Evolutionary conservation across 1,140 invertebrate species (phyloP), one percentile per base, ranked within the genome.

Genomic region (Ips nitidus): DNA sequence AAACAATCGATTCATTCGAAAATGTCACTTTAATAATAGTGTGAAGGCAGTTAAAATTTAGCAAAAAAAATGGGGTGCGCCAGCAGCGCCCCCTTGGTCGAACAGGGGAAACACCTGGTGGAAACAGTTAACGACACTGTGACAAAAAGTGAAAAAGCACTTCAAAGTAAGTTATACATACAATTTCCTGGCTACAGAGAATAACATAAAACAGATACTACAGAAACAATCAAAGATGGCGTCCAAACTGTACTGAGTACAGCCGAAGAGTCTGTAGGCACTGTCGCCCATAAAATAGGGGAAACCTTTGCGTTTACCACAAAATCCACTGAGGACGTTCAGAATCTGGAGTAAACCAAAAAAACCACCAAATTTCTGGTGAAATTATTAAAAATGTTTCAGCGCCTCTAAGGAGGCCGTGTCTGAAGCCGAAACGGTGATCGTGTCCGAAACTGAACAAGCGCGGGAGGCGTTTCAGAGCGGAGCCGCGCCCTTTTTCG

Each of bases 361-460:
- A 1, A 61, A 56, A 50, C 41, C 0, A 50, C 47, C 22, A 22
- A 22, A 22, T 22, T 22, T 22, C 0, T 0, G 22, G 0, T 22
- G 22, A 22, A 22, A 22, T 22, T 22, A 22, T 22, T 22, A 0
- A 22, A 22, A 22, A 22, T n/a, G 36, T 36, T 63, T 71, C 6
- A 66, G 65, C 41, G 53, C 58, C 0, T 39, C 69, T 1, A 65
- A 69, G 55, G 79, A 80, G 75, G 75, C 73, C 2, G 73, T 79
- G n/a, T 79, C 79, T 4, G 76, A 79, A 58, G 75, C 78, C 36
- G 77, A 80, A 73, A 80, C 79, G 2, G 76, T 78, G 1, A 42
- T 80, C 22, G 74, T 74, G 1, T 79, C 77, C 4, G 78, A 80
- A 76, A 70, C 72, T 3, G 78, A 79, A n/a, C 74, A 74, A 47